Conservation (phyloP, 1,140 invertebrate species). For the Bombus waltoni region DNA sequence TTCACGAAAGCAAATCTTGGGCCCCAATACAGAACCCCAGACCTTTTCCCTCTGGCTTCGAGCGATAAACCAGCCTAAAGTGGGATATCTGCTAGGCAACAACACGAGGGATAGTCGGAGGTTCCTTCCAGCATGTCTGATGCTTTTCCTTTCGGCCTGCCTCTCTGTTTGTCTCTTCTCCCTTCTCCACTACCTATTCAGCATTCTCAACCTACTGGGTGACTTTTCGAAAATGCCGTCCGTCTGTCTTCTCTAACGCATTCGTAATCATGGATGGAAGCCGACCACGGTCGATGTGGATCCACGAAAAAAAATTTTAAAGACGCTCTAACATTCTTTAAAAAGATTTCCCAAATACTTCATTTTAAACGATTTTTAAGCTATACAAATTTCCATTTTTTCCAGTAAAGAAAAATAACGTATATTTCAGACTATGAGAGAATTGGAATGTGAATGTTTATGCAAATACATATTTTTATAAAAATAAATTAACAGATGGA, state of each 20-base stretch:
- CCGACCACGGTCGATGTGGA: not conserved
- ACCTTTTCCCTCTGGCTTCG: conserved; percentile 21
- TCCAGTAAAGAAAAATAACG: no score
- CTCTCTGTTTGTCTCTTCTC: conserved; percentile 23
- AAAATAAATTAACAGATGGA: no score
- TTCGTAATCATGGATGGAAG: not conserved
- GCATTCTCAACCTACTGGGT: conserved; percentile 27
- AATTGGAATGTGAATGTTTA: no score
- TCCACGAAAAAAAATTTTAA: not conserved
- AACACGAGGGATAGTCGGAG: conserved; percentile 22
- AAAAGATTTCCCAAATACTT: not conserved
- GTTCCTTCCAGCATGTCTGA: conserved; percentile 21
- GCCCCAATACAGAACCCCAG: not conserved
- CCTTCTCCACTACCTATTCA: not conserved
- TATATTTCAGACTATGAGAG: no score
- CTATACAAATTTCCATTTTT: no score
- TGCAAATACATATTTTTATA: no score
- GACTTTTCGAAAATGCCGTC: conserved; percentile 40
- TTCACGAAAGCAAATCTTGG: not conserved
- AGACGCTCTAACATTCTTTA: not conserved
- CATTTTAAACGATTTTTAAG: not conserved
- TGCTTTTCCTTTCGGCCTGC: conserved; percentile 38
- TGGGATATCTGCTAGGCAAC: conserved; percentile 43
- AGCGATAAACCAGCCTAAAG: conserved; percentile 43
- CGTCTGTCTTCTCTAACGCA: conserved; percentile 4